Percentiles rank a stretch among this genome's conserved stretches.
Conservation (phyloP, 2,113 vertebrate genomes). For the Tyto alba region DNA sequence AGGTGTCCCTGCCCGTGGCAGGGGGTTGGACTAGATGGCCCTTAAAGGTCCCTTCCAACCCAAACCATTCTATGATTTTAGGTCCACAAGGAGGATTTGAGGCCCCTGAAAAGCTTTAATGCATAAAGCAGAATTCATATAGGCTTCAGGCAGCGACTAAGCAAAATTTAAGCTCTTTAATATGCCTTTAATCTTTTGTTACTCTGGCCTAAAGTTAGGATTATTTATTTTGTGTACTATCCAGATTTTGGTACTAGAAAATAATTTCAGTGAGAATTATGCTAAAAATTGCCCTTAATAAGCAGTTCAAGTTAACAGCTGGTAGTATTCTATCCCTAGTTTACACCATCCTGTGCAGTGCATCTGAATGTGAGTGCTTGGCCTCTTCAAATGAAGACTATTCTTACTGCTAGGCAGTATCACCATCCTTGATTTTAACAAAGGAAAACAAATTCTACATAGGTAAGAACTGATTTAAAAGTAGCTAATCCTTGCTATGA, state of each 20-base stretch:
- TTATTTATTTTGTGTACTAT: constrained; percentile 17
- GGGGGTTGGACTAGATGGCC: not conserved
- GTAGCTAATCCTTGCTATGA: not conserved
- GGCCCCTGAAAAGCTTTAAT: not conserved
- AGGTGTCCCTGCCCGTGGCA: not conserved
- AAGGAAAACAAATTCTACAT: not conserved
- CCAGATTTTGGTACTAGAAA: constrained; percentile 18
- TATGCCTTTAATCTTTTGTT: constrained; percentile 39
- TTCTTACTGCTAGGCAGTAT: not conserved
- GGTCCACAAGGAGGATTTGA: not conserved
- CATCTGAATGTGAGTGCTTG: not conserved
- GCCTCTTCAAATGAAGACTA: not conserved
- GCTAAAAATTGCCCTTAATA: not conserved
- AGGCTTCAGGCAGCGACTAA: constrained; percentile 17
- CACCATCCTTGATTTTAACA: not conserved
- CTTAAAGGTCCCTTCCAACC: not conserved
- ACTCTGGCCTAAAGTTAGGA: constrained; percentile 38
- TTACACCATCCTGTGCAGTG: not conserved
- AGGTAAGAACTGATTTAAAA: constrained; percentile 23
- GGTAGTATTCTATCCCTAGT: not conserved
- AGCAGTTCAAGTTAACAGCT: not conserved
- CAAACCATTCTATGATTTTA: not conserved
- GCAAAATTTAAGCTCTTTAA: constrained; percentile 45
- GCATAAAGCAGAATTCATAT: not conserved
- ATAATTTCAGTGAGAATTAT: constrained; percentile 22